Conservation (phyloP, 2,797 vertebrate species). For the Myotis daubentonii region DNA sequence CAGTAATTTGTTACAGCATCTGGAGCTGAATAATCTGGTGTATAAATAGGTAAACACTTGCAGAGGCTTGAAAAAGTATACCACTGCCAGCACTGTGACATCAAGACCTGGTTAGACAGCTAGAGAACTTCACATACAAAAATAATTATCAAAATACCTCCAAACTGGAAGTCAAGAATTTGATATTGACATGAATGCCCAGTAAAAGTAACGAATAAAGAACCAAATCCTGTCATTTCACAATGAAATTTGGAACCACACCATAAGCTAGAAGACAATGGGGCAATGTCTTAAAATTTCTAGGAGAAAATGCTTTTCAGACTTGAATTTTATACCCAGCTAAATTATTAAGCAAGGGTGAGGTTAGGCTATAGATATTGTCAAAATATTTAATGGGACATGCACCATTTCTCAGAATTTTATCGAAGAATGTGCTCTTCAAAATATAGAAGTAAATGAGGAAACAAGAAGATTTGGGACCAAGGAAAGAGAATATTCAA, state of each 20-base stretch:
- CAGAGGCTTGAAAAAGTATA: not conserved
- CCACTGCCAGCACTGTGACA: not conserved
- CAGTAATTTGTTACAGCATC: not conserved
- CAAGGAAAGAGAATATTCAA: not conserved
- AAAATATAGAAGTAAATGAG: not conserved
- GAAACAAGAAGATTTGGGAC: not conserved
- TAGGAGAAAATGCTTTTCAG: not conserved
- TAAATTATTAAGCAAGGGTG: not conserved
- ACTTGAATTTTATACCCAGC: not conserved
- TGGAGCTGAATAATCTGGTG: not conserved
- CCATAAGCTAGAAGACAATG: not conserved
- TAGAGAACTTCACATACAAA: not conserved
- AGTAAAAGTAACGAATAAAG: not conserved
- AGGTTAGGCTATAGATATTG: not conserved
- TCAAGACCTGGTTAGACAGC: not conserved
- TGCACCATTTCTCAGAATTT: not conserved
- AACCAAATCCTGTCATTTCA: not conserved
- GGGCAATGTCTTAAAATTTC: not conserved
- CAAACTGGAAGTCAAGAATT: not conserved
- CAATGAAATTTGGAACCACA: not conserved
- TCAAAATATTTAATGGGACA: not conserved
- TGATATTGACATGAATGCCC: not conserved
- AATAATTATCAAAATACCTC: not conserved
- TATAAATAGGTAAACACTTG: not conserved
- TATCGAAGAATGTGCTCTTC: not conserved